Conservation (phyloP, 2,113 vertebrate species). For the Kryptolebias marmoratus region DNA sequence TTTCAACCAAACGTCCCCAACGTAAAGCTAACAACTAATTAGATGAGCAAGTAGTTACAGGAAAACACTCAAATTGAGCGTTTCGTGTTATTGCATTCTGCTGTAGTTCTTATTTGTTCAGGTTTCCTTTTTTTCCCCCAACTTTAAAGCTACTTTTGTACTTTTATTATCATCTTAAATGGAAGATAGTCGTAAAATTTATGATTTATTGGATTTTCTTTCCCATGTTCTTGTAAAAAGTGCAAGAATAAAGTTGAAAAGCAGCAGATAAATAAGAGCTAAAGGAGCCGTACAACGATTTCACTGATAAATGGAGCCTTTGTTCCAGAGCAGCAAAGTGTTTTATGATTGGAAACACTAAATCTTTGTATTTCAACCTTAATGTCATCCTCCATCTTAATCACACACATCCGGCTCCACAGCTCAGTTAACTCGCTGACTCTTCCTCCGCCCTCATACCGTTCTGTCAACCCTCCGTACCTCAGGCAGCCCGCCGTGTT, state of each 20-base stretch:
- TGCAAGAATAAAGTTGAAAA: no score
- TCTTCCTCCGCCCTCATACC: conserved; percentile 15
- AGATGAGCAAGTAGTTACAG: no score
- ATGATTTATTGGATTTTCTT: no score
- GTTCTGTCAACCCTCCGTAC: conserved; percentile 71
- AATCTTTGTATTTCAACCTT: not conserved
- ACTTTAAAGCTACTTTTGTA: no score
- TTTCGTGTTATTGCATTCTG: no score
- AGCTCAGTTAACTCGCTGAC: conserved; percentile 16
- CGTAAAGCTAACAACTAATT: not conserved
- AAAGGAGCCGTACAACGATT: no score
- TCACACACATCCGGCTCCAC: conserved; percentile 4
- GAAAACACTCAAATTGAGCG: not conserved
- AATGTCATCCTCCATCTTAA: not conserved
- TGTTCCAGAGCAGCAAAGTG: not conserved
- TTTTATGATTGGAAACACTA: not conserved
- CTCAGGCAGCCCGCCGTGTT: conserved; percentile 96
- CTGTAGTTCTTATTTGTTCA: no score
- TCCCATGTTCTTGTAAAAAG: no score
- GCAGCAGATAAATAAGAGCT: no score
- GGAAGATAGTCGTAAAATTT: no score
- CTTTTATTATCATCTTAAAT: no score
- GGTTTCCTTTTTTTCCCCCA: not conserved
- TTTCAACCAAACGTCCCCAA: not conserved
- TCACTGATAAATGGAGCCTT: not conserved